phyloP scores from a whole-genome alignment of 2,113 vertebrate genomes.

The Mobula hypostoma region DNA sequence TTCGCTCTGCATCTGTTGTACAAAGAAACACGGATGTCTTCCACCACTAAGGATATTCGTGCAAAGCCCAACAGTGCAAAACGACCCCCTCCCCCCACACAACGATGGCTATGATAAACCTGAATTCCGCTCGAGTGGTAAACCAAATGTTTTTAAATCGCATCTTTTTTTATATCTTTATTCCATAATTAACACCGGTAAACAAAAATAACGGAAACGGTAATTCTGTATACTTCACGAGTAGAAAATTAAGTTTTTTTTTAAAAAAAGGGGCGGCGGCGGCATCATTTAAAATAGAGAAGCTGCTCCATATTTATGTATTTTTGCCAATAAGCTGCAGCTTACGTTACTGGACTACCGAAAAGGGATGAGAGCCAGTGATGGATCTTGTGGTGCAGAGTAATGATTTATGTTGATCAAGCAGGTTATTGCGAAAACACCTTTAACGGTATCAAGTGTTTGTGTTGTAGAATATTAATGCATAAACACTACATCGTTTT shows the following conservation, averaged over 20 bases:
- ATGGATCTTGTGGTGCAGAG: not conserved
- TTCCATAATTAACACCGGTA: not conserved
- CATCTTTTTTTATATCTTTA: not conserved
- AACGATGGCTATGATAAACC: not conserved
- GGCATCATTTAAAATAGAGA: not conserved
- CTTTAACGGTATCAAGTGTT: not conserved
- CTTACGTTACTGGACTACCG: not conserved
- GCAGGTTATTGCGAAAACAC: conserved; percentile 27
- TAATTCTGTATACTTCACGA: not conserved
- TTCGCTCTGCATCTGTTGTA: not conserved
- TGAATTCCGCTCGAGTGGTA: not conserved
- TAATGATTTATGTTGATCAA: not conserved
- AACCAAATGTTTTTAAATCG: not conserved
- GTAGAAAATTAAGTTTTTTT: not conserved
- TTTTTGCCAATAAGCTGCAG: not conserved
- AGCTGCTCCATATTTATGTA: not conserved
- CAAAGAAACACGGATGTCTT: not conserved
- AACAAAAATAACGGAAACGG: not conserved
- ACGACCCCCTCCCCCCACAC: not conserved
- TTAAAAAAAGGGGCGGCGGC: too few relatives aligned
- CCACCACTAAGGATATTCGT: not conserved
- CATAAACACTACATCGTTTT: not conserved
- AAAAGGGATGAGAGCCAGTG: not conserved
- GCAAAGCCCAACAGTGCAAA: not conserved
- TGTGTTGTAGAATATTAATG: not conserved